Percentiles rank a stretch among this genome's conserved stretches.
phyloP scores from a whole-genome alignment of 1,140 invertebrate species.

The Drosophila bocqueti region DNA sequence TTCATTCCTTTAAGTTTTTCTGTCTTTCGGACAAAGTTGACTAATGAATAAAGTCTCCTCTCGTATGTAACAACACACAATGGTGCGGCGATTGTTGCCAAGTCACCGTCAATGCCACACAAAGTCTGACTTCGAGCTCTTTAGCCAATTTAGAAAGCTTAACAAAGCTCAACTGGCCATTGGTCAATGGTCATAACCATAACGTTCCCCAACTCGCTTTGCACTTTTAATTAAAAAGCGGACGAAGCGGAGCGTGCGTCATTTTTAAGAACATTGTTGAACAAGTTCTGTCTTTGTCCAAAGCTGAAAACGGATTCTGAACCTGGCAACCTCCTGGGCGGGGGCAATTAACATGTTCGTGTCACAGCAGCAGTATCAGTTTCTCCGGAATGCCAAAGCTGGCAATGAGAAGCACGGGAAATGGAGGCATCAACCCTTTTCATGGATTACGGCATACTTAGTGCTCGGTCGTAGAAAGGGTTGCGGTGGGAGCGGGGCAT shows the following conservation, averaged over 20 bases:
- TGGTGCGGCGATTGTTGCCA: constrained; percentile 55
- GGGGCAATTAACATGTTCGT: constrained; percentile 78
- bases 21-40: constrained; percentile 20
- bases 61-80: constrained; percentile 21
- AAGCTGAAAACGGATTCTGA: constrained; percentile 5
- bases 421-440: constrained; percentile 62
- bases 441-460: constrained; percentile 74
- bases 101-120: constrained; percentile 57
- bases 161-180: constrained; percentile 64
- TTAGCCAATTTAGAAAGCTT: constrained; percentile 82
- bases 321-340: constrained; percentile 27
- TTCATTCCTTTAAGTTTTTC: constrained; percentile 13
- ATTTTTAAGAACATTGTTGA: constrained; percentile 79
- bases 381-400: constrained; percentile 68
- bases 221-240: constrained; percentile 77
- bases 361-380: constrained; percentile 59
- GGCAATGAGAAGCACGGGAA: constrained; percentile 25
- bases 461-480: not conserved
- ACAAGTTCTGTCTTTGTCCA: constrained; percentile 59
- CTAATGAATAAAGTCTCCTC: constrained; percentile 54
- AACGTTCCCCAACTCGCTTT: constrained; percentile 27
- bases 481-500: constrained; percentile 18
- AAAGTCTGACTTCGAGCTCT: constrained; percentile 49
- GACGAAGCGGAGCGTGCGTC: constrained; percentile 62
- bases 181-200: constrained; percentile 70